Evolutionary conservation across 1,140 invertebrate species (phyloP).

Genomic region (Diachasmimorpha longicaudata): DNA sequence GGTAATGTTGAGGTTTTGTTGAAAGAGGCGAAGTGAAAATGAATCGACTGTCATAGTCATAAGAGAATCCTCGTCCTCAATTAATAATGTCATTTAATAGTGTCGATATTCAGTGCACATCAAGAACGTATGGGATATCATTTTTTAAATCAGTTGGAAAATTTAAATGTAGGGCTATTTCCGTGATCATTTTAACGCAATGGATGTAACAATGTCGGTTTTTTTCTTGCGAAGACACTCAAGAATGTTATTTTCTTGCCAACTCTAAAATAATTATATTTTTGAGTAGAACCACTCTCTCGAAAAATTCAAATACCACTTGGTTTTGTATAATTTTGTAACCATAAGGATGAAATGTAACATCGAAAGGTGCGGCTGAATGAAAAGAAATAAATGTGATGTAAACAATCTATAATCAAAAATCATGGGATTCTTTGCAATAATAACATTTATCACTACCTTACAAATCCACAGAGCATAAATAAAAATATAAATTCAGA

Average conservation of each 20-base stretch:
- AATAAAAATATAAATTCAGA: constrained; percentile 8
- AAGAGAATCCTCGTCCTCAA: background rate
- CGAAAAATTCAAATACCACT: background rate
- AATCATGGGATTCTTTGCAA: background rate
- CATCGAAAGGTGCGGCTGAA: background rate
- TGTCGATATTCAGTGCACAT: too few species aligned
- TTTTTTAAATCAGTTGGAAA: too few species aligned
- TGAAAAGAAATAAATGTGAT: background rate
- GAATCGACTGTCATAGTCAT: background rate
- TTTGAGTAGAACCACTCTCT: too few species aligned
- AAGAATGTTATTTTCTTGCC: too few species aligned
- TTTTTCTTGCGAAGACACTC: too few species aligned
- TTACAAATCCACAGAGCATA: background rate
- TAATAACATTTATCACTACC: background rate
- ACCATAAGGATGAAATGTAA: background rate
- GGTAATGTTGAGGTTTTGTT: background rate
- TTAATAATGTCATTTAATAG: too few species aligned
- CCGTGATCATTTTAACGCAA: too few species aligned
- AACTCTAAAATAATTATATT: background rate
- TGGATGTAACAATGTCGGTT: too few species aligned
- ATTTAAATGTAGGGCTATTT: too few species aligned
- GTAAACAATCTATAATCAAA: background rate
- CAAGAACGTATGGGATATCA: too few species aligned
- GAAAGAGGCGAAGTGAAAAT: background rate
- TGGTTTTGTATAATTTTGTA: background rate